Evolutionary conservation across 2,888 invertebrate species (phyloP), one percentile per base, ranked within the genome.

Genomic region (Lordiphosa fenestrarum): DNA sequence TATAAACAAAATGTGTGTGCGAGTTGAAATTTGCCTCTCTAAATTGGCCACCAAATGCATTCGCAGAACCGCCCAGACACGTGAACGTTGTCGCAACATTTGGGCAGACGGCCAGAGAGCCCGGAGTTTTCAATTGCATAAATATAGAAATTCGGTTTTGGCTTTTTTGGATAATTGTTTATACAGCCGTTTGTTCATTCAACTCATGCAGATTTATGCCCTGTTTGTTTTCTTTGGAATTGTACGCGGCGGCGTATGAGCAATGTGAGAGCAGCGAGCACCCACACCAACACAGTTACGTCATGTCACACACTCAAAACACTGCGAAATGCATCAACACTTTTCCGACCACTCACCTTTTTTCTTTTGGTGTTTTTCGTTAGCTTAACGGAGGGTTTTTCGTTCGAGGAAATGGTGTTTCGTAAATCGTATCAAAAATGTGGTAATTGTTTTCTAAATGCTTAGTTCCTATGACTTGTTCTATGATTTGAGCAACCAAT

Each of bases 181-280:
- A 44, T 25, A 25, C 25, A 25, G 25, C 25, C 25, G 25, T 44
- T 61, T 61, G 57, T 61, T 61, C 57, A 61, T 61, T 57, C 56
- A 71, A 46, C 47, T 37, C 38, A 54, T 66, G 61, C 49, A 52
- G 53, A 54, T 63, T 63, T 63, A 44, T 15, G 15, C 44, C 33
- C 6, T 40, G 48, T 60, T 72, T 76, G 52, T 71, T 66, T 75
- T 73, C 60, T 66, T 56, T 60, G 25, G 48, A 2, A 30, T 60
- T 40, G 57, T 48, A 66, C 53, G 61, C 63, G 66, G 61, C 63
- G 66, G 71, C 84, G 77, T 81, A 81, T 84, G 77, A 81, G 84
- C 68, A 81, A 80, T 81, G 52, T 55, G 23, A 19, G 19, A 4
- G 25, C 15, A 6, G 46, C 39, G n/a, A n/a, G 36, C 36, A 44